Base-by-base conservation (phyloP, 2,113 vertebrate genomes). In the Ivindomyrus marchei region DNA sequence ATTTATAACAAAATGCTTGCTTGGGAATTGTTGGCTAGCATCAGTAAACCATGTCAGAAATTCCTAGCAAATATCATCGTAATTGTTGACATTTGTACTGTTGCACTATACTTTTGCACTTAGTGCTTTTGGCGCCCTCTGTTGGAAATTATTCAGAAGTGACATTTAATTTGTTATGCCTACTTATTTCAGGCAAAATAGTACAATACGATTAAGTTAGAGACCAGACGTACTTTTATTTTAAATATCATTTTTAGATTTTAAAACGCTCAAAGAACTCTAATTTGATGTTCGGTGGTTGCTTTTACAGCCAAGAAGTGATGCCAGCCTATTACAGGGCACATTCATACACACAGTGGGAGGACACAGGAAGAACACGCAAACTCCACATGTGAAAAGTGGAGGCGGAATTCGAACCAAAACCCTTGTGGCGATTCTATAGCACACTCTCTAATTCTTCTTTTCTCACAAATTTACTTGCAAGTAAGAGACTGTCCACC, bases 121-220 rank as follows among this genome's bases (percentile, higher is more conserved):
- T 85, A 42, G 74, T 88, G 52, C 36, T 42, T 88, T 88, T 3
- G 87, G 87, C 56, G 56, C 87, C 87, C 56, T 66, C 87, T 58
- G 17, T 15, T 62, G 87, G 87, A 88, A 50, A 36, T 53, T 47
- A 80, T 8, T 80, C 13, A 13, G 36, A 42, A 80, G 36, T 80
- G 74, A 19, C 74, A 80, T 80, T 39, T 80, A 19, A 42, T 80
- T 27, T 70, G n/a, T 70, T 31, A 13, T 31, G 3, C 15, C 70
- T 39, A 39, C 9, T 15, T 42, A 80, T 80, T 80, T 42, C 74
- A 42, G 36, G 74, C 36, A 42, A 80, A 80, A 80, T 19, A 80
- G 1, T 13, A 4, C n/a, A 1, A 70, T 70, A 70, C 27, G 10
- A 31, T 31, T 11, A 27, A 11, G 10, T 31, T 70, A 27, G n/a